Base-by-base conservation (phyloP, 2,888 invertebrate genomes). In the Caenorhabditis auriculariae region DNA sequence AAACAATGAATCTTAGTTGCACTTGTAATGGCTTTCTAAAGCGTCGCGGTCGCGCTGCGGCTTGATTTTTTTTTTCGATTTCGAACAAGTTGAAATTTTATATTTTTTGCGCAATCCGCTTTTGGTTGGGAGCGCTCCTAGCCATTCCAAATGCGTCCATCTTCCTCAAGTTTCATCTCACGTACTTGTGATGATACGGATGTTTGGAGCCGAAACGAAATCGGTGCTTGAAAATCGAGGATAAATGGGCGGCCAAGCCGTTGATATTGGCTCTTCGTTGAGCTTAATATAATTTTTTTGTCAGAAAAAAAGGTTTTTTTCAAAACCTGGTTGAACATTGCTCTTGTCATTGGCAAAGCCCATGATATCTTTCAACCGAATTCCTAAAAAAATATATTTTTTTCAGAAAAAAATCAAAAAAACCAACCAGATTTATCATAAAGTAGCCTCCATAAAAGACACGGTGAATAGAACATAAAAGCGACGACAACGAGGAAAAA, bases 401-500 rank as follows among this genome's bases (percentile, higher is more conserved):
- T 29, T 6, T 17, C 15, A 17, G 24, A 28, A 37, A 41, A 49
- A 38, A 12, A 28, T 26, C 21, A 49, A 28, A 44, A n/a, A 26
- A 12, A 26, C 6, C 26, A 2, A 59, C 74, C 76, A n/a, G 76
- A 77, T 56, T 71, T 77, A 59, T 76, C 78, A 52, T 77, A 76
- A 39, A 77, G 60, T 15, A 77, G 37, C 29, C 80, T 56, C 81
- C 81, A 81, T n/a, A 81, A 55, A 2, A 81, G 59, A 53, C 81
- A 81, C 4, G 82, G 82, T 12, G 81, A 60, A 54, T 80, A 82
- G 72, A 82, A 82, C 55, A 77, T 67, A 48, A 82, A 70, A 3
- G 82, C 82, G 60, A 80, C 80, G 47, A 75, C 63, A 29, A 82
- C 78, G n/a, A 81, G 72, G 60, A 81, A 82, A 64, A 81, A 81